Evolutionary conservation across 2,888 invertebrate genomes (phyloP).

Genomic region (Gasteruption jaculator): DNA sequence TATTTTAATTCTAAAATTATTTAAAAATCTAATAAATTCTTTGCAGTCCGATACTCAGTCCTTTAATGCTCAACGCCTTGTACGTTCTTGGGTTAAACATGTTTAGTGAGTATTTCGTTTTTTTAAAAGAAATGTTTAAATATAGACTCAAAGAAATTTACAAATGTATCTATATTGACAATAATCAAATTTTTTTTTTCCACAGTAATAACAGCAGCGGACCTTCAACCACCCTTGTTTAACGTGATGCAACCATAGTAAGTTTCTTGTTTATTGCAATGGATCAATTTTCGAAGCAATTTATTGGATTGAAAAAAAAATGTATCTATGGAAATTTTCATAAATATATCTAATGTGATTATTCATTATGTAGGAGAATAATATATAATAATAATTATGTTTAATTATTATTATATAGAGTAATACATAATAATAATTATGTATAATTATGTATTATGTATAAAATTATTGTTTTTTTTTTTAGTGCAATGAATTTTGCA

Average conservation of each 20-base stretch:
- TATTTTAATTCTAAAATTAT: background rate
- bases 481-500: constrained; percentile 9
- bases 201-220: constrained; percentile 23
- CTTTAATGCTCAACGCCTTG: constrained; percentile 21
- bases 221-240: constrained; percentile 25
- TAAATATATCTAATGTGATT: no score
- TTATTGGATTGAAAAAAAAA: constrained; percentile 33
- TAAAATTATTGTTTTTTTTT: background rate
- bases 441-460: constrained; percentile 27
- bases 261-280: constrained; percentile 26
- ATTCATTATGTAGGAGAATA: no score
- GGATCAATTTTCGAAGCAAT: background rate
- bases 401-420: no score
- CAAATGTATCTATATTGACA: constrained; percentile 1
- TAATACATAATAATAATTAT: constrained; percentile 48
- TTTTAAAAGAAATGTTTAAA: background rate
- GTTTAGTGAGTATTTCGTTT: constrained; percentile 25
- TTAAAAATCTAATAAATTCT: background rate
- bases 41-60: constrained; percentile 15
- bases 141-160: background rate
- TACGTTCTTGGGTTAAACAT: constrained; percentile 40
- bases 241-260: constrained; percentile 34
- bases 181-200: constrained; percentile 1
- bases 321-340: no score
- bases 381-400: no score